Base-by-base conservation (phyloP, 2,797 vertebrate genomes). In the Scleropages formosus region DNA sequence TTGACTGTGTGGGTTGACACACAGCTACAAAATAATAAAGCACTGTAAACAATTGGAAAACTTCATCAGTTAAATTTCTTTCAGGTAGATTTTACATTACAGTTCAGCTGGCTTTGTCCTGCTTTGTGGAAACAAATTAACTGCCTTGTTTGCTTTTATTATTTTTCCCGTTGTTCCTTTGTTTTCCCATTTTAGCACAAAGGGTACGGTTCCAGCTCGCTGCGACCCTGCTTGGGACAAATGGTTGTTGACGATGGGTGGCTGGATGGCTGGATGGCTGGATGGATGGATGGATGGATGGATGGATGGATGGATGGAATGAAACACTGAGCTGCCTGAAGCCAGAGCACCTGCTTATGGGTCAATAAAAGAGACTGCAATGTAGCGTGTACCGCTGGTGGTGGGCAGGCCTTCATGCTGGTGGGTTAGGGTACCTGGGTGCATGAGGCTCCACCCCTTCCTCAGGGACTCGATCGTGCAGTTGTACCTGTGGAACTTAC, bases 381-480 rank as follows among this genome's bases (percentile, higher is more conserved):
- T 98, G 87, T 98, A 98, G 89, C 96, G 93, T 12, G 95, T 96
- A 85, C 96, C 96, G 1, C 95, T 95, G 87, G 95, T 93, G 78
- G 96, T 95, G 65, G 96, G 96, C 82, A 99, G 93, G 81, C 96
- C 96, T 94, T 98, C 96, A 0, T 98, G 96, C 78, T 97, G 91
- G 82, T 98, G 97, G 0, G 97, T 99, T 66, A 98, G 93, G 76
- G 95, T 94, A 80, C 96, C 96, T 0, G 96, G 96, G 80, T 99
- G 97, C 94, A 99, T 98, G 84, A 99, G 97, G 81, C 93, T 97
- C 97, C 97, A 98, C 78, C 97, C 97, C 90, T 98, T 98, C 76
- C 95, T 92, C 0, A 95, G 95, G 47, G 96, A 96, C 1, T 95
- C 91, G 83, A 98, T 90, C 56, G 95, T 95, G 80, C 97, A 98